A percentile compares a stretch with the other conserved stretches of the same genome.
These are phyloP conservation scores for Copidosoma floridanum DNA, from an alignment of 1,140 invertebrate species.

Conservation along the genomic window DNA sequence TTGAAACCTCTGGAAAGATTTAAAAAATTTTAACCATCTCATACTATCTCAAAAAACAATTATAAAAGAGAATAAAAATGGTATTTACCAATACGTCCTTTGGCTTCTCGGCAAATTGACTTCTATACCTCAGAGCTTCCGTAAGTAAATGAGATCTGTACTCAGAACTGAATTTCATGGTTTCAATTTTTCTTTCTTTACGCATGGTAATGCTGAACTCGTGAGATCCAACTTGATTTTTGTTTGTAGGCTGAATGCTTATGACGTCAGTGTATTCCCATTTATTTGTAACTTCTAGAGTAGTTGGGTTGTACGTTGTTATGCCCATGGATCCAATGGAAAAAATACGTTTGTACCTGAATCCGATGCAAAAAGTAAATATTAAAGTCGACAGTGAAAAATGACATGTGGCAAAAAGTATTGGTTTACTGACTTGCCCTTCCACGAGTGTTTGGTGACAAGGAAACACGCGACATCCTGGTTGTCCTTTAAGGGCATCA, in stretches of 20 bases:
- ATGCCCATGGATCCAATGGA: slow-evolving; percentile 93
- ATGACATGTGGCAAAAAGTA: too few relatives aligned
- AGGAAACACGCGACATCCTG: slow-evolving; percentile 90
- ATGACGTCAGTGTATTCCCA: slow-evolving; percentile 85
- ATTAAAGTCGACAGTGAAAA: too few relatives aligned
- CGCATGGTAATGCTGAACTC: slow-evolving; percentile 87
- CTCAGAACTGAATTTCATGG: slow-evolving; percentile 97
- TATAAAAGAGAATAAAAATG: neutral
- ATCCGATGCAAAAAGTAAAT: neutral
- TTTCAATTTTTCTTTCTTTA: slow-evolving; percentile 88
- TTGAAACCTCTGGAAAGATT: slow-evolving; percentile 73
- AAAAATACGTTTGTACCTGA: slow-evolving; percentile 95
- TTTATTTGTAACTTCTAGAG: slow-evolving; percentile 94
- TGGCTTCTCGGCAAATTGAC: slow-evolving; percentile 76
- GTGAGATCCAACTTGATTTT: slow-evolving; percentile 59
- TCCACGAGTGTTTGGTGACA: slow-evolving; percentile 97
- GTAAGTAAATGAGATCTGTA: slow-evolving; percentile 89
- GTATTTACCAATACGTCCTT: slow-evolving; percentile 70
- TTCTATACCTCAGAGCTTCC: slow-evolving; percentile 80
- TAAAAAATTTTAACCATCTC: slow-evolving; percentile 31
- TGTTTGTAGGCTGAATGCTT: slow-evolving; percentile 65
- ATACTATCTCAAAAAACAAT: neutral
- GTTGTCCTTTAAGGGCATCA: slow-evolving; percentile 85
- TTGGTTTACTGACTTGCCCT: slow-evolving; percentile 77
- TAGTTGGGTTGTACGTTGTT: slow-evolving; percentile 94